These are phyloP conservation scores for Varanus komodoensis DNA, from an alignment of 2,113 vertebrate species.

Conservation along the genomic window DNA sequence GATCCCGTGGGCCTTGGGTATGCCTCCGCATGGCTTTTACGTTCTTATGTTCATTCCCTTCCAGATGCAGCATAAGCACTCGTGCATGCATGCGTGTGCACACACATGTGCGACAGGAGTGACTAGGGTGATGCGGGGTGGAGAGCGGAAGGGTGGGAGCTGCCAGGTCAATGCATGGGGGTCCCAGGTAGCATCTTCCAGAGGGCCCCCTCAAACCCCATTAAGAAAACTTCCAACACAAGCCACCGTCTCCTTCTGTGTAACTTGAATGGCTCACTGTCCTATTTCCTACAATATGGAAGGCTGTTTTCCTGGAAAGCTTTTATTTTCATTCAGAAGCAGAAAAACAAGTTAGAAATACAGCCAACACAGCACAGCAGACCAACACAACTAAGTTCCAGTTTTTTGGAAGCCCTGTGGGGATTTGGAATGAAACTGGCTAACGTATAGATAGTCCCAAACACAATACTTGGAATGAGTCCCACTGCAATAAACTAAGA, in stretches of 20 bases:
- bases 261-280: neutral
- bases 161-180: neutral
- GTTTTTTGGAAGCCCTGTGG: neutral
- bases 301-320: neutral
- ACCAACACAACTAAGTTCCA: neutral
- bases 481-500: slow-evolving; percentile 9
- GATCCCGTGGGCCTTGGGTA: no score
- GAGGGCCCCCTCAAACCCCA: no score
- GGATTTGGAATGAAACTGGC: neutral
- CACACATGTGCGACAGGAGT: no score
- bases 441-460: neutral
- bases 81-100: no score
- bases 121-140: no score
- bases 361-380: neutral
- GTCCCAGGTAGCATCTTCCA: neutral
- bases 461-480: slow-evolving; percentile 15
- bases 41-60: neutral
- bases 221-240: neutral
- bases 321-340: neutral
- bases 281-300: slow-evolving; percentile 3
- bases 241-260: neutral
- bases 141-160: neutral
- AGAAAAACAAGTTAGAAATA: neutral
- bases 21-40: no score
- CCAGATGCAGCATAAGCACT: neutral